phyloP scores from a whole-genome alignment of 2,797 vertebrate genomes.

The Sebastes nivosus region DNA sequence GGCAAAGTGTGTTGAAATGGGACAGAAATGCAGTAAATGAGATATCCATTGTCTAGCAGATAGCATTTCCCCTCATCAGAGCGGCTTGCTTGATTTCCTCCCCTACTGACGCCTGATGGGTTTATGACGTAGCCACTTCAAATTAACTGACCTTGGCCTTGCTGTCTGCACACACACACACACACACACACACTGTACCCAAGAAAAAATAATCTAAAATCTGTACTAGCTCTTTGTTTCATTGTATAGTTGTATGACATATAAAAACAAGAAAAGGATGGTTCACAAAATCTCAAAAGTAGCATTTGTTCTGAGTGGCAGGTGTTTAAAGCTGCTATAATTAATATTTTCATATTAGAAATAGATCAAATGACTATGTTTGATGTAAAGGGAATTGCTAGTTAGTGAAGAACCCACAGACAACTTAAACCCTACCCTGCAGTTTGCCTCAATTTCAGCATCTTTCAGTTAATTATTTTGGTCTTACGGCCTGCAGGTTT shows the following conservation, averaged over 20 bases:
- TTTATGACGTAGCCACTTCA: conserved; percentile 70
- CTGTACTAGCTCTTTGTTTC: not conserved
- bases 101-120: conserved; percentile 69
- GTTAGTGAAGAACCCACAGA: not conserved
- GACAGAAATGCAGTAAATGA: conserved; percentile 81
- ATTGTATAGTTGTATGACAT: not conserved
- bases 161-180: not conserved
- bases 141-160: conserved; percentile 76
- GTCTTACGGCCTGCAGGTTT: not conserved
- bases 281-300: not conserved
- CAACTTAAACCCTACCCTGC: not conserved
- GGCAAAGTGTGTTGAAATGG: conserved; percentile 79
- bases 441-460: not conserved
- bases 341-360: not conserved
- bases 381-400: not conserved
- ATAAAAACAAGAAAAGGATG: not conserved
- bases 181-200: not conserved
- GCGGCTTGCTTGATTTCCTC: conserved; percentile 71
- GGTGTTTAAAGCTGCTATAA: not conserved
- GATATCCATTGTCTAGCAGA: conserved; percentile 79
- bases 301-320: not conserved
- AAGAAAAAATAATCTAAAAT: not conserved
- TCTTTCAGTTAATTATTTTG: not conserved
- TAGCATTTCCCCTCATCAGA: conserved; percentile 80
- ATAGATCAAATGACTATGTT: not conserved